Base-by-base conservation (phyloP, 2,888 invertebrate species). In the Drosophila formosana region DNA sequence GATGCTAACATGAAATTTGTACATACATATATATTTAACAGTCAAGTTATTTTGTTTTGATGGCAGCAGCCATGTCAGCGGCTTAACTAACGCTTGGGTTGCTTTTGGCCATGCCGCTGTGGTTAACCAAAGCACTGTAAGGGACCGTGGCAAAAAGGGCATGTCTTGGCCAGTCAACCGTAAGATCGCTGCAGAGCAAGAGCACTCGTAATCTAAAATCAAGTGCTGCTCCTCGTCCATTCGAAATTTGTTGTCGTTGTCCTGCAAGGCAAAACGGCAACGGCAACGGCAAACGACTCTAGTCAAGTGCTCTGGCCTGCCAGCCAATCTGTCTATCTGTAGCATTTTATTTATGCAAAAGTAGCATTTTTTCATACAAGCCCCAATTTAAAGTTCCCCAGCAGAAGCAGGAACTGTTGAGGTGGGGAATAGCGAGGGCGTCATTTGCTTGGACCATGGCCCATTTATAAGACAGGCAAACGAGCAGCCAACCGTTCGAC, bases 341-440 rank as follows among this genome's bases (percentile, higher is more conserved):
- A 62, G 46, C 63, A 74, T 83, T 86, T 86, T 75, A 74, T 88
- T 86, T 82, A 88, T 84, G 88, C 83, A 86, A 64, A 85, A 82
- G 82, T 68, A 73, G 75, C 78, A 82, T 72, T 81, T 83, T 68
- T 47, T 50, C 39, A 52, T 49, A 52, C 69, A 66, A 77, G 70
- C 53, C 56, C 69, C 77, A 74, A 80, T 79, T 79, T 80, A 77
- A 79, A 80, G 74, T 80, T 79, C 52, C 37, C 56, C 41, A 53
- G n/a, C 53, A 73, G 60, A 61, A 66, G 11, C 34, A 34, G 34
- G 11, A 30, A 9, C 37, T 5, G 37, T 28, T 30, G 30, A n/a
- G 28, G 26, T 1, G 3, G 9, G 25, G 9, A 8, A 2, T 45
- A 23, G 8, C 11, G 32, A 25, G 60, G 60, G 18, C 23, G 5